These are phyloP conservation scores for Meleagris gallopavo DNA, from an alignment of 2,113 vertebrate genomes.

Conservation along the genomic window DNA sequence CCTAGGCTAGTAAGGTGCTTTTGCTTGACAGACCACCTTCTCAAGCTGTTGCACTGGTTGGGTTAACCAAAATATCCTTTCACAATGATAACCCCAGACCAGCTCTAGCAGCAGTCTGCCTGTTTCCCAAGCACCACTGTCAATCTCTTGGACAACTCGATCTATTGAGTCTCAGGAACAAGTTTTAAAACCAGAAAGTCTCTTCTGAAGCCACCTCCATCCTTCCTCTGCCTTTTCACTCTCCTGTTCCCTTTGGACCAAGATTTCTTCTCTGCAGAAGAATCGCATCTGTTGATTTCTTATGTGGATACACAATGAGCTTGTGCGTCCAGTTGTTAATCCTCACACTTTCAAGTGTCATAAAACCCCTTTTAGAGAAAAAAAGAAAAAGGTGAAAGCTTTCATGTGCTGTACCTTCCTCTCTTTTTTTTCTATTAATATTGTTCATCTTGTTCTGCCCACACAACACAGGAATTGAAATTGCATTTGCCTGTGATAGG, in stretches of 20 bases:
- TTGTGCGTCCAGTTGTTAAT: not conserved
- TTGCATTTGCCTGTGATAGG: not conserved
- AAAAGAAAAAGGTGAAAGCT: not conserved
- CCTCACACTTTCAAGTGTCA: not conserved
- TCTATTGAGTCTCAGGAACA: not conserved
- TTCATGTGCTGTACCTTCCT: not conserved
- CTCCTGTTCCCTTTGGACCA: not conserved
- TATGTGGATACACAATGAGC: not conserved
- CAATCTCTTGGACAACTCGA: not conserved
- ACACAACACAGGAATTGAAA: not conserved
- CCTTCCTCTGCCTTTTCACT: not conserved
- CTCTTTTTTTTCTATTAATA: not conserved
- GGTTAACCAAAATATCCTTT: not conserved
- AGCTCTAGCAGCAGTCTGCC: not conserved
- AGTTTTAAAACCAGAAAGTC: not conserved
- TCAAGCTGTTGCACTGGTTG: not conserved
- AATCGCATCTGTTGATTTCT: not conserved
- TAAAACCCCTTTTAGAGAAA: not conserved
- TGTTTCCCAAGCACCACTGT: fast-evolving
- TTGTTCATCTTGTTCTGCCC: not conserved
- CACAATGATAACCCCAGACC: fast-evolving
- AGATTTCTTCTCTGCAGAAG: not conserved
- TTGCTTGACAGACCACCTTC: not conserved
- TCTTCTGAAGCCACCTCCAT: not conserved
- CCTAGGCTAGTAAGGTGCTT: not conserved